Evolutionary conservation across 2,797 vertebrate genomes (phyloP), one percentile per base, ranked within the genome.

Genomic region (Rhodeus uyekii): DNA sequence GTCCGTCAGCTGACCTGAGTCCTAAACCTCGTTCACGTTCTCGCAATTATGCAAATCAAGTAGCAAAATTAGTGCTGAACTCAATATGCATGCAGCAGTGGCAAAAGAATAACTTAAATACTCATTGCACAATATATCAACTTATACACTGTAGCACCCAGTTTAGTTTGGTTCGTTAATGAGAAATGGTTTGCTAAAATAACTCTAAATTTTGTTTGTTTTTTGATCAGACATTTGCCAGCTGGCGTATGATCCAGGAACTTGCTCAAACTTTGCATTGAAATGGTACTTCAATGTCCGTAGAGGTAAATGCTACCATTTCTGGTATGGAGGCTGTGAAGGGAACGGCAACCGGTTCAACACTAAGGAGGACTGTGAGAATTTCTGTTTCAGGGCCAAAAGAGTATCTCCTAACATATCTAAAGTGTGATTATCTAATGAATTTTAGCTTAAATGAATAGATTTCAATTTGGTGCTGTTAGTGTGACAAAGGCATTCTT

Each of bases 261-360:
- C 64, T 48, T 97, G 95, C 79, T 84, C 89, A 53, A 79, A 94
- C 69, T 96, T 95, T 29, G 8, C 71, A 76, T 87, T 95, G 87
- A 94, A 93, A 74, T 97, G 96, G 96, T 92, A 91, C 91, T 96
- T 93, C 0, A 24, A 94, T 86, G 42, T 82, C 8, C 50, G 89
- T 0, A 86, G 89, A 85, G 84, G 24, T 32, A 86, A 87, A 0
- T 97, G 95, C 44, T 19, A 38, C 2, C 93, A 83, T 24, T 97
- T 97, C 93, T 97, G 96, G 96, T 96, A 92, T 0, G 91, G 96
- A 0, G 91, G 95, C 89, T 97, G 95, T n/a, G 92, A 88, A 42
- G 96, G 94, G 42, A 96, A 96, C 29, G 79, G 44, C 46, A 97
- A 96, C 89, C 90, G 89, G 71, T 97, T 97, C 83, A 80, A 92